phyloP scores from a whole-genome alignment of 2,113 vertebrate genomes.

The Corvus cornix region DNA sequence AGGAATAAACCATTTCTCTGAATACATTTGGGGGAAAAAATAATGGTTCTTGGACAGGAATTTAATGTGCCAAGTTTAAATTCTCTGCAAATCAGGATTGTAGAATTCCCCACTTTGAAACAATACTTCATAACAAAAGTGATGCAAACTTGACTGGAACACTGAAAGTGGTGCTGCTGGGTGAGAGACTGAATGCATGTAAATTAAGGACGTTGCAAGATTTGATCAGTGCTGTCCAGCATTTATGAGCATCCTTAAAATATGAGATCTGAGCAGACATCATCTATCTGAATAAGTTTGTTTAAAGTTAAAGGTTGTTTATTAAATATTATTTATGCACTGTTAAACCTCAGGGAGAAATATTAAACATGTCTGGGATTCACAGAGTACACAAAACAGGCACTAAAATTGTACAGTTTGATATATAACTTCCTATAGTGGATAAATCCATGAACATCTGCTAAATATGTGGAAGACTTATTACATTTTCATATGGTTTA shows the following conservation, averaged over 20 bases:
- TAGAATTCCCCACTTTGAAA: background rate
- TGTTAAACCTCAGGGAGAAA: slow-evolving; percentile 40
- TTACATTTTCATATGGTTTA: background rate
- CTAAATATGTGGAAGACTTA: slow-evolving; percentile 1
- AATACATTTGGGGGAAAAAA: background rate
- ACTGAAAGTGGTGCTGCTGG: background rate
- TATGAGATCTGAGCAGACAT: background rate
- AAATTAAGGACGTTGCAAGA: background rate
- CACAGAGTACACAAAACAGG: background rate
- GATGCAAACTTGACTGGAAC: background rate
- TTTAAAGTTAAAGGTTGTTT: slow-evolving; percentile 10
- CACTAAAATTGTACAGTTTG: background rate
- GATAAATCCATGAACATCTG: slow-evolving; percentile 26
- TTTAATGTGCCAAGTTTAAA: background rate
- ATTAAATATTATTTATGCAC: slow-evolving; percentile 10
- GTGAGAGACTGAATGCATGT: background rate
- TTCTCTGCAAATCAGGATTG: background rate
- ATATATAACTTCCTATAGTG: slow-evolving; percentile 32
- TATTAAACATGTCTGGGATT: slow-evolving; percentile 24
- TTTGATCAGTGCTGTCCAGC: background rate
- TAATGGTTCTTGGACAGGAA: background rate
- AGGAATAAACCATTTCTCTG: background rate
- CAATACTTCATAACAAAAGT: background rate
- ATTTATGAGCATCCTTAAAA: background rate
- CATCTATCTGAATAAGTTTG: background rate